A percentile compares a stretch with the other conserved stretches of the same genome.
These are phyloP conservation scores for Drosophila rhopaloa DNA, from an alignment of 1,140 invertebrate genomes.

Conservation along the genomic window DNA sequence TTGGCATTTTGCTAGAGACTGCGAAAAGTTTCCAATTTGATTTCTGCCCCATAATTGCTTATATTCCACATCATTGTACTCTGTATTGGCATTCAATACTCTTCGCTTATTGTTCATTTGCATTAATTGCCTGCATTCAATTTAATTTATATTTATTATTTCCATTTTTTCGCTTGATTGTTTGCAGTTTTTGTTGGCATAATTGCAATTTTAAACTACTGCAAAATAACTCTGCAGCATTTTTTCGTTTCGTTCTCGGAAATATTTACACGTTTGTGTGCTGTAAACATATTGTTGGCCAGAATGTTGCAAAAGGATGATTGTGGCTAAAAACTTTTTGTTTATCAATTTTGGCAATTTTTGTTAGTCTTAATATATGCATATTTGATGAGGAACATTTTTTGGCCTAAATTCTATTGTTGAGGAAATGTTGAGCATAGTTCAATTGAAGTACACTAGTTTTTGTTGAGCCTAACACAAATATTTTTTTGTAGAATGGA, in stretches of 20 bases:
- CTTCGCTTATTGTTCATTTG: constrained; percentile 33
- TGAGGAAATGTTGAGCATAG: constrained; percentile 1
- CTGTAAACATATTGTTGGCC: constrained; percentile 12
- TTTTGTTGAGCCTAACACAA: constrained; percentile 16
- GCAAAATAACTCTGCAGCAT: constrained; percentile 26
- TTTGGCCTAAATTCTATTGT: constrained; percentile 4
- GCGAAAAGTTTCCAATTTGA: constrained; percentile 29
- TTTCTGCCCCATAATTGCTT: constrained; percentile 38
- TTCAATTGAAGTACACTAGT: constrained; percentile 7
- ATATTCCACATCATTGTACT: constrained; percentile 34
- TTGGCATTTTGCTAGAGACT: constrained; percentile 16
- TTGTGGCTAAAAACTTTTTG: constrained; percentile 23
- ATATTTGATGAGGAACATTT: constrained; percentile 15
- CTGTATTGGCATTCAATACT: constrained; percentile 22
- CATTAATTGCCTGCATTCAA: constrained; percentile 44
- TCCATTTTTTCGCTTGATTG: constrained; percentile 23
- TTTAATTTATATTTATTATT: constrained; percentile 46
- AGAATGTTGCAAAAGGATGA: not conserved
- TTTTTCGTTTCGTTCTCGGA: not conserved
- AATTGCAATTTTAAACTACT: constrained; percentile 45
- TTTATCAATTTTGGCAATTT: constrained; percentile 14
- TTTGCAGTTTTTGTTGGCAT: constrained; percentile 21
- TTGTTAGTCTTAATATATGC: constrained; percentile 22
- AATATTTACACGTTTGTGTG: constrained; percentile 36
- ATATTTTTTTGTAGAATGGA: not conserved